Evolutionary conservation across 1,140 invertebrate species (phyloP).

Genomic region (Lucilia sericata): DNA sequence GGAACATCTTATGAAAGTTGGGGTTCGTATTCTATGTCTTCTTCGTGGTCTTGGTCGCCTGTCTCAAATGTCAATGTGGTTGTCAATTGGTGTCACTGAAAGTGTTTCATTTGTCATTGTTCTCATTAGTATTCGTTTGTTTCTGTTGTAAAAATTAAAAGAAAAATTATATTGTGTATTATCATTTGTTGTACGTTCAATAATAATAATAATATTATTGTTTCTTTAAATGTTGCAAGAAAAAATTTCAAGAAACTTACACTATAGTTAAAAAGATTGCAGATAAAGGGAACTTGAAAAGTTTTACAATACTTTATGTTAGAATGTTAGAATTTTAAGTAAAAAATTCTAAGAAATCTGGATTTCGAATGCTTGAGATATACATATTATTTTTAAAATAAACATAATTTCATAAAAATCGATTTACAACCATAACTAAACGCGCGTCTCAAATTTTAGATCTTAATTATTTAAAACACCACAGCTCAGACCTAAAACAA

Average conservation of each 20-base stretch:
- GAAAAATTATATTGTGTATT: background rate
- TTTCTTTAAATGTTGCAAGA: background rate
- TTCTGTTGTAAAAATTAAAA: background rate
- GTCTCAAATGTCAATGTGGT: constrained; percentile 7
- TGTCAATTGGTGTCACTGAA: background rate
- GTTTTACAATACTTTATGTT: background rate
- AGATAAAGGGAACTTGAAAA: too few species aligned
- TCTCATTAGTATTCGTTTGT: background rate
- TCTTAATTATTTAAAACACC: too few species aligned
- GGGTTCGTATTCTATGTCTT: constrained; percentile 51
- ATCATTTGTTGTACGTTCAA: constrained; percentile 1
- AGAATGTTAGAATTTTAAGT: too few species aligned
- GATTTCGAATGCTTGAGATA: too few species aligned
- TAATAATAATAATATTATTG: background rate
- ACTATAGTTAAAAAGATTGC: too few species aligned
- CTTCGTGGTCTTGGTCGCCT: background rate
- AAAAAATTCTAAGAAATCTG: too few species aligned
- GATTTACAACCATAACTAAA: too few species aligned
- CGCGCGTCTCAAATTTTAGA: too few species aligned
- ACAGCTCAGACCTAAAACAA: background rate
- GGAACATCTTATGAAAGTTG: constrained; percentile 66
- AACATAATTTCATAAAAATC: too few species aligned
- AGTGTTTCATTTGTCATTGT: background rate
- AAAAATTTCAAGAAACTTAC: background rate
- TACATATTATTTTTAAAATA: too few species aligned